phyloP scores from a whole-genome alignment of 2,888 invertebrate genomes.

The Rhogogaster chlorosoma region DNA sequence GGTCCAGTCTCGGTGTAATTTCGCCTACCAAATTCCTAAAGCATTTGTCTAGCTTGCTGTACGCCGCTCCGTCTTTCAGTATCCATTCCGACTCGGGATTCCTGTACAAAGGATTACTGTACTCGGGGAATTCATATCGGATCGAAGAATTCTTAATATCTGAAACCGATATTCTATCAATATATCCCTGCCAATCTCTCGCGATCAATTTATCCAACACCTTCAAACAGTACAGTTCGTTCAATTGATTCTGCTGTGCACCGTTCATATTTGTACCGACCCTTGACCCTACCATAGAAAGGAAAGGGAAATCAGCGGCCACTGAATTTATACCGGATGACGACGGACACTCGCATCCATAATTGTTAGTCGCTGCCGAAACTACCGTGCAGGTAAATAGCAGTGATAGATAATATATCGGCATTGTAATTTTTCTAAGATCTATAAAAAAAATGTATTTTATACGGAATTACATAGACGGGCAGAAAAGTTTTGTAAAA shows the following conservation, averaged over 20 bases:
- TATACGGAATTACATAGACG: background rate
- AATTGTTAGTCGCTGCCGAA: background rate
- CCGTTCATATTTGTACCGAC: background rate
- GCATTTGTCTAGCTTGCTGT: constrained; percentile 35
- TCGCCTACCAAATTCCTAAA: constrained; percentile 19
- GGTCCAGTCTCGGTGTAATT: background rate
- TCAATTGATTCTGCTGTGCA: constrained; percentile 6
- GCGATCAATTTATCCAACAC: constrained; percentile 31
- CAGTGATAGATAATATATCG: background rate
- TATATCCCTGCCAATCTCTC: constrained; percentile 30
- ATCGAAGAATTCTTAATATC: constrained; percentile 26
- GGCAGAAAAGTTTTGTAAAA: background rate
- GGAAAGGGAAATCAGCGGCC: background rate
- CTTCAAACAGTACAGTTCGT: constrained; percentile 28
- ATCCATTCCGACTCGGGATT: constrained; percentile 41
- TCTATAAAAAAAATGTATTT: background rate
- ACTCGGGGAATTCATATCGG: background rate
- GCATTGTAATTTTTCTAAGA: background rate
- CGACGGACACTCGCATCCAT: background rate
- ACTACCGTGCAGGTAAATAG: background rate
- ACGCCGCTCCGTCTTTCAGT: constrained; percentile 13
- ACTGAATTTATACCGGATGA: background rate
- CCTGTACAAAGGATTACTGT: background rate
- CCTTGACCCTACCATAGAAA: background rate
- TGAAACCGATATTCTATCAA: background rate